Evolutionary conservation across 2,113 vertebrate species (phyloP).

Genomic region (Cettia cetti): DNA sequence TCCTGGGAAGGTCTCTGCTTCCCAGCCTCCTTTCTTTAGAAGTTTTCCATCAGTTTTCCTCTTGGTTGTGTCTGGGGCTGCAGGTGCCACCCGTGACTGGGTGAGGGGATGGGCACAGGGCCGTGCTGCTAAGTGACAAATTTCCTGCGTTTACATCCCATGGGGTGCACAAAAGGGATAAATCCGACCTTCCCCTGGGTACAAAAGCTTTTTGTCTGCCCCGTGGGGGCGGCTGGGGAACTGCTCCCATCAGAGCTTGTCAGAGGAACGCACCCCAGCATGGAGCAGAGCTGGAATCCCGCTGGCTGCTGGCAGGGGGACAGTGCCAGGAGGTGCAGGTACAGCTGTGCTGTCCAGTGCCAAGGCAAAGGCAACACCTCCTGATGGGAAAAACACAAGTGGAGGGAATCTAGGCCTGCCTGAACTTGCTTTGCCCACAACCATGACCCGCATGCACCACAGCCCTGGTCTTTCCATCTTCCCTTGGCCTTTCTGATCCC

Average conservation of each 20-base stretch:
- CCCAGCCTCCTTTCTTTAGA: neutral
- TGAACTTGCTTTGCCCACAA: neutral
- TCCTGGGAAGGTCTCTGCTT: neutral
- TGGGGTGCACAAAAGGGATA: neutral
- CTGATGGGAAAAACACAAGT: accelerated
- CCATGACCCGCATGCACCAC: accelerated
- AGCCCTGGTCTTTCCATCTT: neutral
- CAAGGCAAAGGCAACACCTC: neutral
- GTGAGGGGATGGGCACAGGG: neutral
- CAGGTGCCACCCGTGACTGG: neutral
- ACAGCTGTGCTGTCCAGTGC: accelerated
- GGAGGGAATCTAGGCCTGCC: neutral
- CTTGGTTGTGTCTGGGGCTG: neutral
- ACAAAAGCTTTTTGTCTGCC: conserved; percentile 11
- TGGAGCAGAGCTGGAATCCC: neutral
- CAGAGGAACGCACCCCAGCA: neutral
- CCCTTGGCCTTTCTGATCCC: neutral
- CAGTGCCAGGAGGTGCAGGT: neutral
- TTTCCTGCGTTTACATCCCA: neutral
- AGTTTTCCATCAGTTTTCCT: neutral
- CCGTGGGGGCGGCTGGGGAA: neutral
- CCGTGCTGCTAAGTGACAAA: neutral
- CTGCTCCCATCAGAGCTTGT: neutral
- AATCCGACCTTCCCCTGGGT: neutral
- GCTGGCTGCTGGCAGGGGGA: neutral